Conservation (phyloP, 2,797 vertebrate species). For the Hipposideros larvatus region DNA sequence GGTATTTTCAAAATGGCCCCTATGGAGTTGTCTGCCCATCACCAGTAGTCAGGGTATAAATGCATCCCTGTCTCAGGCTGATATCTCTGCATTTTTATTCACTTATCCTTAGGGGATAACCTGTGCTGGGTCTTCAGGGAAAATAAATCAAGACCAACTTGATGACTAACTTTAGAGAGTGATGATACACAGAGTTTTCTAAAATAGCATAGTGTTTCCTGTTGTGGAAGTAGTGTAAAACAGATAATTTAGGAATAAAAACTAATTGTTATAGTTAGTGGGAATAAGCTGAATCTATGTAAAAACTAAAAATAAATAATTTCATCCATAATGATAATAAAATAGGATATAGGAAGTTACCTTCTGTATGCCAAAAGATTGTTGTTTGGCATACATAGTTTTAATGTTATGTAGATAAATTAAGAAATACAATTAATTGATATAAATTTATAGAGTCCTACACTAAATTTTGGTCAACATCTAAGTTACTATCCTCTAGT, state of each 20-base stretch:
- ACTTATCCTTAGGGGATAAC: background rate
- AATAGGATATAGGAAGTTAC: background rate
- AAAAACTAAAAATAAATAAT: conserved; percentile 43
- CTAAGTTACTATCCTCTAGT: background rate
- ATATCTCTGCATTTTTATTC: conserved; percentile 10
- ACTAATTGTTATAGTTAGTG: background rate
- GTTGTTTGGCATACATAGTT: background rate
- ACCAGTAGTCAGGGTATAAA: conserved; percentile 8
- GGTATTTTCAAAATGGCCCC: background rate
- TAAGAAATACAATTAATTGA: background rate
- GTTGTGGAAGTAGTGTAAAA: background rate
- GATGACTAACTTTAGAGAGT: background rate
- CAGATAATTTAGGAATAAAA: conserved; percentile 17
- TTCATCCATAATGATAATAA: background rate
- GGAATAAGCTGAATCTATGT: background rate
- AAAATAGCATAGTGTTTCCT: background rate
- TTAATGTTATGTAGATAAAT: background rate
- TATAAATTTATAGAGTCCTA: background rate
- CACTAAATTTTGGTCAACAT: background rate
- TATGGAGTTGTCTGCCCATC: background rate
- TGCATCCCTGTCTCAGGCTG: background rate
- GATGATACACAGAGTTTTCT: background rate
- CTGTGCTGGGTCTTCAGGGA: background rate
- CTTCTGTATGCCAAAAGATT: background rate
- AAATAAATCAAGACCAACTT: conserved; percentile 12